phyloP scores from a whole-genome alignment of 2,888 invertebrate genomes.

The Synanthedon vespiformis region DNA sequence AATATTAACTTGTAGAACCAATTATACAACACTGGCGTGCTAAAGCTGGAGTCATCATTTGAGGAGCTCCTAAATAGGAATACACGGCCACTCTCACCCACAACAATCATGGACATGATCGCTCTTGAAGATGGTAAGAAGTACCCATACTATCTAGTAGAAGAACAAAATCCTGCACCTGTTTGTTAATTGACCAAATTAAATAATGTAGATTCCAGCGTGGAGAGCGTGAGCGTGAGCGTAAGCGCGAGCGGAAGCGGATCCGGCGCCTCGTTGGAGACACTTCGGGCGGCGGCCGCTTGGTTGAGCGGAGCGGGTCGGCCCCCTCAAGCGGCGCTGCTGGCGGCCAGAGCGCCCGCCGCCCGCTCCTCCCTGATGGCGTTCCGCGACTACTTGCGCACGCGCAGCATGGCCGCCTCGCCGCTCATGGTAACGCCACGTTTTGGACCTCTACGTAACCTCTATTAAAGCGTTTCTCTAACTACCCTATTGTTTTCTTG shows the following conservation, averaged over 20 bases:
- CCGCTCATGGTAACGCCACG: slow-evolving; percentile 69
- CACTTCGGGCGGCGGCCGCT: slow-evolving; percentile 82
- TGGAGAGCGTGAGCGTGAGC: slow-evolving; percentile 52
- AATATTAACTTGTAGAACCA: slow-evolving; percentile 70
- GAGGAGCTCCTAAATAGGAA: slow-evolving; percentile 87
- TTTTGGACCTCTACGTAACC: background rate
- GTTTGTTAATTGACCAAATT: too few species aligned
- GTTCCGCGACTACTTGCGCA: slow-evolving; percentile 83
- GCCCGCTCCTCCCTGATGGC: slow-evolving; percentile 80
- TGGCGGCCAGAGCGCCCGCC: slow-evolving; percentile 77
- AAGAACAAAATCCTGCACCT: too few species aligned
- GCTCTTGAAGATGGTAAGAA: slow-evolving; percentile 83
- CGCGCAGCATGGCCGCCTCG: slow-evolving; percentile 81
- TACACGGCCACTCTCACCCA: slow-evolving; percentile 87
- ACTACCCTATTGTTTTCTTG: slow-evolving; percentile 23
- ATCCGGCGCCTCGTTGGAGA: slow-evolving; percentile 48
- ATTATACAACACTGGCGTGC: slow-evolving; percentile 84
- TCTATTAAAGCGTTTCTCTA: too few species aligned
- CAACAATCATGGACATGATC: slow-evolving; percentile 88
- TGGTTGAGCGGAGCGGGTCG: slow-evolving; percentile 81
- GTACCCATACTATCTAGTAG: slow-evolving; percentile 7
- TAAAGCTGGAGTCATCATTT: slow-evolving; percentile 88
- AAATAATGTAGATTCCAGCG: slow-evolving; percentile 44
- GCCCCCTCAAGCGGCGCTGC: slow-evolving; percentile 35
- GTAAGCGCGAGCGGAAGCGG: slow-evolving; percentile 6